Evolutionary conservation across 1,140 invertebrate genomes (phyloP).

Genomic region (Formica selysi): DNA sequence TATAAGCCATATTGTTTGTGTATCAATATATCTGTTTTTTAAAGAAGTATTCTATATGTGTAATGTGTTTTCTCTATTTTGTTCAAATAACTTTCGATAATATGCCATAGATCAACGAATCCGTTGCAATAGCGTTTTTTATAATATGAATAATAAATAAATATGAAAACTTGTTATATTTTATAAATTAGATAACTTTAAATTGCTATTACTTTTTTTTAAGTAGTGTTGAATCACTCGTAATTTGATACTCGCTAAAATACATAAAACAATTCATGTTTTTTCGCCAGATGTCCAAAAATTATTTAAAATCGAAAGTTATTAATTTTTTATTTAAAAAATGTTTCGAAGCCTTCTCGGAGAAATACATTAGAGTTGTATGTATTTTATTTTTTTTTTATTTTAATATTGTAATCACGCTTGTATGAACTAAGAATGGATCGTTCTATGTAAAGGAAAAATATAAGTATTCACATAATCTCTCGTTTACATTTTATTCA

Average conservation of each 20-base stretch:
- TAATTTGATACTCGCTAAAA: neutral
- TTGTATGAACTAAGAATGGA: neutral
- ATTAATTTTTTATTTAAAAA: neutral
- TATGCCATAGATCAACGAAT: neutral
- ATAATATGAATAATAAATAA: no score
- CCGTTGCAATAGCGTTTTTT: no score
- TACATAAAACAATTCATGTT: neutral
- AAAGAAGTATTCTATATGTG: no score
- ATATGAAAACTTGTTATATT: no score
- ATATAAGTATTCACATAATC: neutral
- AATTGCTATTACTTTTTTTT: no score
- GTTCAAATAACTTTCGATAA: neutral
- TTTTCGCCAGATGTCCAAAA: neutral
- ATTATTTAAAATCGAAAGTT: neutral
- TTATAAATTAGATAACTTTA: no score
- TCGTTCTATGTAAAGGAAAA: neutral
- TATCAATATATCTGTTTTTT: no score
- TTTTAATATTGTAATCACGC: neutral
- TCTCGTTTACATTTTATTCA: neutral
- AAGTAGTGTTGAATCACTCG: neutral
- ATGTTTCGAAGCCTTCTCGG: neutral
- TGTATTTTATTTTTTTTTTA: neutral
- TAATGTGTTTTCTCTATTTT: neutral
- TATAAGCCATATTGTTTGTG: no score
- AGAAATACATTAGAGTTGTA: no score